These are phyloP conservation scores for Paracentrotus lividus DNA, from an alignment of 53 echinoderm and acorn worm species.

Conservation along the genomic window DNA sequence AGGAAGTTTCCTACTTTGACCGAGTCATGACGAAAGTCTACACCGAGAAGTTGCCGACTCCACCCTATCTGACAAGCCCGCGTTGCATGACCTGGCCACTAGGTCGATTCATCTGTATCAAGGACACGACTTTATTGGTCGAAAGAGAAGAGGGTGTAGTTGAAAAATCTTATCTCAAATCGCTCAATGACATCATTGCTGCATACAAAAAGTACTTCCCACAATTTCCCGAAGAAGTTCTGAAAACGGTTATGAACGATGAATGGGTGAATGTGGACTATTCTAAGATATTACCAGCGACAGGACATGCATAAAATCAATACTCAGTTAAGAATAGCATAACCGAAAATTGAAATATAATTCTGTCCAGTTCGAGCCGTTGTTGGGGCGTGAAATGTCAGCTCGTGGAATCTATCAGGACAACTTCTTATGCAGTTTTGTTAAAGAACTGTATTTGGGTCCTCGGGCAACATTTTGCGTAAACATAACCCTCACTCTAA, in stretches of 20 bases:
- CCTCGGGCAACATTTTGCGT: no score
- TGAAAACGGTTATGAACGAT: slow-evolving; percentile 6
- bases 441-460: no score
- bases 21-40: slow-evolving; percentile 25
- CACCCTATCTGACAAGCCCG: slow-evolving; percentile 46
- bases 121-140: slow-evolving; percentile 49
- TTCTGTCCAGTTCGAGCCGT: no score
- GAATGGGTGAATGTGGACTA: slow-evolving; percentile 32
- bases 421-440: no score
- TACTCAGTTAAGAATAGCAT: no score
- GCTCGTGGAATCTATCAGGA: no score
- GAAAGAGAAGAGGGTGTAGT: slow-evolving; percentile 24
- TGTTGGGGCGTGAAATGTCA: no score
- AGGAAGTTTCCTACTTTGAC: slow-evolving; percentile 33
- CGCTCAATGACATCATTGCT: slow-evolving; percentile 15
- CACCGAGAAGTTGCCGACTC: neutral
- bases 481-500: neutral
- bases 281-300: slow-evolving; percentile 23
- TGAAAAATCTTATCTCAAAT: slow-evolving; percentile 35
- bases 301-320: slow-evolving; percentile 26
- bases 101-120: slow-evolving; percentile 52
- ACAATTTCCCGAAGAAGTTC: neutral
- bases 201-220: slow-evolving; percentile 36
- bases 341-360: no score
- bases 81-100: slow-evolving; percentile 61